Base-by-base conservation (phyloP, 2,113 vertebrate genomes). In the Myotis yumanensis region DNA sequence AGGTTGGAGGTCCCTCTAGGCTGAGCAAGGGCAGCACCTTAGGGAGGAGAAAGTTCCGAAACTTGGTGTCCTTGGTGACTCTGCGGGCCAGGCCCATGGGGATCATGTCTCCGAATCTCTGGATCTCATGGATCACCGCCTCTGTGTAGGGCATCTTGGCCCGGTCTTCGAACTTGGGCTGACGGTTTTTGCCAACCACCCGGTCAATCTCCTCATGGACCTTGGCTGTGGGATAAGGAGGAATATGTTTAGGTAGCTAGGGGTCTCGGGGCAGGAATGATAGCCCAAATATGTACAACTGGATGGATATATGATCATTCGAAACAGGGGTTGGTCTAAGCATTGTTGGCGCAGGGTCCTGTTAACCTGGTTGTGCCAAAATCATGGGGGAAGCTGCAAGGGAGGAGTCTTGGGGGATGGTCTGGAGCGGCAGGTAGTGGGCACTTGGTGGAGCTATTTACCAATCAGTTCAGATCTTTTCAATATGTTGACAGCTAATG, bases 111-210 rank as follows among this genome's bases (percentile, higher is more conserved):
- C 43, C 51, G 3, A 81, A 96, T 84, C 97, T 89, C 54, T 96
- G 96, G 59, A 97, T 93, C 89, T 98, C 98, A 0, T 97, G 95
- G 52, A 97, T 96, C n/a, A 97, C 96, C 0, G 97, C 97, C 28
- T 98, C 95, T 0, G 88, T 97, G 90, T 98, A 98, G 43, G 97
- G 97, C 97, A 98, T 98, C 64, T 96, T 95, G 73, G 76, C 25
- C 1, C 82, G 40, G 59, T 98, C 97, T 79, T 97, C 95, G 0
- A 93, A 95, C n/a, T 83, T 95, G 22, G 96, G 95, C 43, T 92
- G 92, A 15, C 89, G 90, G 89, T 95, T 97, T 82, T 59, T 96
- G 37, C 97, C 96, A 22, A 98, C 95, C 35, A 97, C 96, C 2
- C 0, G 51, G 40, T 97, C 95, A 32, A 98, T 97, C 94, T 98